Percentiles rank a stretch among this genome's conserved stretches.
Conservation (phyloP, 64 coral and sea anemone species). For the Actinia equina region DNA sequence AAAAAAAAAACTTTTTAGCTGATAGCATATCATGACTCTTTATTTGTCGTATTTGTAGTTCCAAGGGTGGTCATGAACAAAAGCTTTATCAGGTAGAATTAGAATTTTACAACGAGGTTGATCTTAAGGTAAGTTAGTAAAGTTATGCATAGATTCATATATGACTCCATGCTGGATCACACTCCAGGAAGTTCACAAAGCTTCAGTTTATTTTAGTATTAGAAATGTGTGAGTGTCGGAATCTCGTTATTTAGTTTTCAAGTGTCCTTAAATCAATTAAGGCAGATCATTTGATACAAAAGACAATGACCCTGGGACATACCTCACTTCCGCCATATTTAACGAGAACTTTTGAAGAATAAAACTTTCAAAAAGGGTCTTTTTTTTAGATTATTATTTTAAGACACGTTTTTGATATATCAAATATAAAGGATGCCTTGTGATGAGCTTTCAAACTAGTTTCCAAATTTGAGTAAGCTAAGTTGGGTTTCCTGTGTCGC, state of each 20-base stretch:
- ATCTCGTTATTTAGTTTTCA: not conserved
- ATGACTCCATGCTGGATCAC: not conserved
- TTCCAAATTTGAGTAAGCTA: too few species aligned
- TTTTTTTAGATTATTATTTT: too few species aligned
- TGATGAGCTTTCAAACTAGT: not conserved
- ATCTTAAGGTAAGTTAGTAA: conserved; percentile 59
- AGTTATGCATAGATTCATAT: not conserved
- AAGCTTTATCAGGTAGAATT: conserved; percentile 75
- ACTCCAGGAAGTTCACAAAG: too few species aligned
- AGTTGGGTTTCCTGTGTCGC: not conserved
- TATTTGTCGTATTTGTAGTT: conserved; percentile 32
- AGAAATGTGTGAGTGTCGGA: not conserved
- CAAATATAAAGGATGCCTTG: too few species aligned
- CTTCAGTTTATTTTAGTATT: too few species aligned
- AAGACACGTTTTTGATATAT: too few species aligned
- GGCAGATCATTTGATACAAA: not conserved
- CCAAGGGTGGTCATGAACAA: conserved; percentile 77
- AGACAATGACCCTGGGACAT: not conserved
- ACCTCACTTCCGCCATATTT: not conserved
- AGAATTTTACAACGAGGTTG: conserved; percentile 62
- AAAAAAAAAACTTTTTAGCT: not conserved
- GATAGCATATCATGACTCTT: not conserved
- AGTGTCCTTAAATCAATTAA: not conserved
- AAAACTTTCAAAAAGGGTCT: too few species aligned
- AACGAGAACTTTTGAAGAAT: not conserved